Conservation (phyloP, 2,113 vertebrate species). For the Silurus glanis region DNA sequence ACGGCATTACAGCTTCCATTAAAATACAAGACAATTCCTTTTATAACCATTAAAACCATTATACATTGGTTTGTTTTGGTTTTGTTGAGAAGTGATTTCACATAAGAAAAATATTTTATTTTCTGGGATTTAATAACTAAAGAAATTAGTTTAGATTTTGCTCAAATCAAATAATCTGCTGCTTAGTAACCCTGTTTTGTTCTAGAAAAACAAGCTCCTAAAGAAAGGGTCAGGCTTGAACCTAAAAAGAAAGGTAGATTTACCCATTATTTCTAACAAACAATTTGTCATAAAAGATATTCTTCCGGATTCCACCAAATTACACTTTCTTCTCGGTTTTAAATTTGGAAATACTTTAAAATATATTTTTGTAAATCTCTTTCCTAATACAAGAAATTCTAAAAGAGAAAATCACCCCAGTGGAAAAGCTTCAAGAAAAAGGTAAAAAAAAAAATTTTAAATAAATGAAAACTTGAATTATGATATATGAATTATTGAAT, state of each 20-base stretch:
- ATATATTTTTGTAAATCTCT: conserved; percentile 7
- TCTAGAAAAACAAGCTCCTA: conserved; percentile 46
- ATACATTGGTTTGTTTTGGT: too few species aligned
- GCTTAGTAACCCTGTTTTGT: background rate
- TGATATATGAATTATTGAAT: too few species aligned
- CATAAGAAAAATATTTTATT: too few species aligned
- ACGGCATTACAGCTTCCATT: too few species aligned
- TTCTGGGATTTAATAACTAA: too few species aligned
- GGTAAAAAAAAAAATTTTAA: conserved; percentile 10
- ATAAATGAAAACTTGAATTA: too few species aligned
- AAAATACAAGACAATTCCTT: too few species aligned
- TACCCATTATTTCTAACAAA: background rate
- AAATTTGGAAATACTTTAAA: background rate
- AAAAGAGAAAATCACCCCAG: conserved; percentile 32
- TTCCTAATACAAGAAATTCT: conserved; percentile 30
- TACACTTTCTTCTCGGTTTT: background rate
- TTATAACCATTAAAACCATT: too few species aligned
- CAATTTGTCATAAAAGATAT: background rate
- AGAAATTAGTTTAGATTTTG: background rate
- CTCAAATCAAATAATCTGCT: background rate
- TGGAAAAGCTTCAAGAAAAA: conserved; percentile 35
- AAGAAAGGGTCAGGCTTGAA: conserved; percentile 28
- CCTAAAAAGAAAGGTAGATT: conserved; percentile 48
- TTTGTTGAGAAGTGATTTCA: too few species aligned
- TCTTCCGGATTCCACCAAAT: background rate